phyloP scores from a whole-genome alignment of 1,140 invertebrate species.

The Grapholita molesta region DNA sequence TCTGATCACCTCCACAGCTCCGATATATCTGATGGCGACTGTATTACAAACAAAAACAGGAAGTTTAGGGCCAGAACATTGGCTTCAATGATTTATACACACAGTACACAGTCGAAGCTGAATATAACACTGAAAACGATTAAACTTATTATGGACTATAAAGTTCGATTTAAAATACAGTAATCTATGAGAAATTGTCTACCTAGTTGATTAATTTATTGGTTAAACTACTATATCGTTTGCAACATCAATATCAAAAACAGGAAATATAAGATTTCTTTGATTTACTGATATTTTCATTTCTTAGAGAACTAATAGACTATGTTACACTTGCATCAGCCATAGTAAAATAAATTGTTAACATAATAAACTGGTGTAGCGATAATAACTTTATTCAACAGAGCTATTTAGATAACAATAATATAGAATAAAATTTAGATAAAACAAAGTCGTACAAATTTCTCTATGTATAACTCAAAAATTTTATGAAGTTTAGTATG shows the following conservation, averaged over 20 bases:
- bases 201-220: not conserved
- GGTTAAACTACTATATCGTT: not conserved
- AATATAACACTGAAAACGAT: slow-evolving; percentile 4
- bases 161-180: not conserved
- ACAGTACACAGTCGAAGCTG: not conserved
- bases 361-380: not conserved
- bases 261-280: not conserved
- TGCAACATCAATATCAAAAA: not conserved
- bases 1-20: too few relatives aligned
- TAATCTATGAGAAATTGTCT: not conserved
- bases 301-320: not conserved
- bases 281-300: not conserved
- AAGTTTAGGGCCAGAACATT: not conserved
- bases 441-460: too few relatives aligned
- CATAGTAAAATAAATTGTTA: not conserved
- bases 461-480: too few relatives aligned
- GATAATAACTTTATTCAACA: not conserved
- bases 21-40: too few relatives aligned
- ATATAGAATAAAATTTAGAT: too few relatives aligned
- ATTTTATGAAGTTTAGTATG: too few relatives aligned
- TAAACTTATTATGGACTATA: not conserved
- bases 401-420: too few relatives aligned
- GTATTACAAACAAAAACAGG: not conserved
- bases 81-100: not conserved
- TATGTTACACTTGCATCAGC: not conserved